Conservation (phyloP, 2,113 vertebrate genomes). For the Bos javanicus region DNA sequence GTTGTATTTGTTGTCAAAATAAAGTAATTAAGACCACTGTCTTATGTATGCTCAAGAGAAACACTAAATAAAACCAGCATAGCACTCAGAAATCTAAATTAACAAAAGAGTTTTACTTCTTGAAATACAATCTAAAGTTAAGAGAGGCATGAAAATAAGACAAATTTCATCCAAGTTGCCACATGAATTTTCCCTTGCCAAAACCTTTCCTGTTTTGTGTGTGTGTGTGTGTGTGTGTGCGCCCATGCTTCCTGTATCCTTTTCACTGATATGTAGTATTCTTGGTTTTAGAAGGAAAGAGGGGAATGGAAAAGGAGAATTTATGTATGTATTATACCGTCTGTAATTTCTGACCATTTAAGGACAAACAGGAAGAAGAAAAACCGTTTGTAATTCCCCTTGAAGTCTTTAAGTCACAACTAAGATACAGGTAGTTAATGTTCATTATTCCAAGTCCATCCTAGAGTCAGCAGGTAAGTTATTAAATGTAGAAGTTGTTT, state of each 20-base stretch:
- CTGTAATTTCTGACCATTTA: background rate
- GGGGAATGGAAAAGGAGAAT: background rate
- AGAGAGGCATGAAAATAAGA: background rate
- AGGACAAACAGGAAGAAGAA: background rate
- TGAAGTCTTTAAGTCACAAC: background rate
- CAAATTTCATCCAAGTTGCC: background rate
- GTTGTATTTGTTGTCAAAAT: constrained; percentile 1
- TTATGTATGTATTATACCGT: background rate
- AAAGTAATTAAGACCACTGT: background rate
- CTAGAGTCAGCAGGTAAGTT: background rate
- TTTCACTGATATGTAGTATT: background rate
- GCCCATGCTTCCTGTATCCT: no score
- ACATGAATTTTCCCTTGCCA: background rate
- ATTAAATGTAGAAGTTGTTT: background rate
- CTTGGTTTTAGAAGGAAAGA: background rate
- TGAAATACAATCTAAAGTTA: constrained; percentile 45
- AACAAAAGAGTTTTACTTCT: constrained; percentile 37
- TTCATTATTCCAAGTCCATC: background rate
- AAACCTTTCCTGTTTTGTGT: background rate
- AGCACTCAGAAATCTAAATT: constrained; percentile 38
- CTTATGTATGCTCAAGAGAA: constrained; percentile 40
- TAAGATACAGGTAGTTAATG: background rate
- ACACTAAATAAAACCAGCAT: constrained; percentile 49
- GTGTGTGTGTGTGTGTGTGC: rapidly evolving
- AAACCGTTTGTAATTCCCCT: background rate